Evolutionary conservation across 2,113 vertebrate genomes (phyloP).

Genomic region (Aythya baeri): DNA sequence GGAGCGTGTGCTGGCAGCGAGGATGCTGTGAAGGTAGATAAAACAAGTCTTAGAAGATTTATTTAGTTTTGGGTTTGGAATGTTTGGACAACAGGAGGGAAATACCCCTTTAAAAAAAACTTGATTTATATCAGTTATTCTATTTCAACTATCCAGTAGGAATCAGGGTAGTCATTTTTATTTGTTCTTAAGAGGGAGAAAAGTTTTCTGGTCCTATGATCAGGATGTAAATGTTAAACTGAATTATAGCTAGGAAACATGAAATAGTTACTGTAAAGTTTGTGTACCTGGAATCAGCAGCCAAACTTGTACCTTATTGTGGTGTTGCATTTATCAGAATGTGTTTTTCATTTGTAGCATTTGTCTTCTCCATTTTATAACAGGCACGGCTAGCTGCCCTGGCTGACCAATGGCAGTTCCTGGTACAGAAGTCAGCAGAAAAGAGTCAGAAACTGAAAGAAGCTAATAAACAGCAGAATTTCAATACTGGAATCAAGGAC

Average conservation of each 20-base stretch:
- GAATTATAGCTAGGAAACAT: not conserved
- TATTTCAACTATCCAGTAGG: accelerated
- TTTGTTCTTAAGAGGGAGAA: accelerated
- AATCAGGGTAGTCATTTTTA: not conserved
- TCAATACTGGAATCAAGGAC: slow-evolving; percentile 99
- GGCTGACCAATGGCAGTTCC: slow-evolving; percentile 98
- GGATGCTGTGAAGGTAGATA: slow-evolving; percentile 92
- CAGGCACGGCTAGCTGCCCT: slow-evolving; percentile 90
- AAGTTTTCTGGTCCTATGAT: not conserved
- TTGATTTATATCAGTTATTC: not conserved
- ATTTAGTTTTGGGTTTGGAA: not conserved
- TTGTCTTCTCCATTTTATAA: not conserved
- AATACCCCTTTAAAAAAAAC: not conserved
- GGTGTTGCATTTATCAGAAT: not conserved
- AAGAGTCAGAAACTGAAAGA: slow-evolving; percentile 99
- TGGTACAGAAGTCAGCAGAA: slow-evolving; percentile 97
- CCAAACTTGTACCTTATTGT: not conserved
- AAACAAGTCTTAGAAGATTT: not conserved
- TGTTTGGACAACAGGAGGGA: not conserved
- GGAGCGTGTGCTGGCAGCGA: slow-evolving; percentile 96
- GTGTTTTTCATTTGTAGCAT: not conserved
- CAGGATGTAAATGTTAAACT: not conserved
- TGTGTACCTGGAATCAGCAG: not conserved
- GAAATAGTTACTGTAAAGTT: not conserved
- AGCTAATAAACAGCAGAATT: slow-evolving; percentile 98